A percentile compares a stretch with the other conserved stretches of the same genome.
phyloP scores from a whole-genome alignment of 2,797 vertebrate species.

The Rhinogobio ventralis region DNA sequence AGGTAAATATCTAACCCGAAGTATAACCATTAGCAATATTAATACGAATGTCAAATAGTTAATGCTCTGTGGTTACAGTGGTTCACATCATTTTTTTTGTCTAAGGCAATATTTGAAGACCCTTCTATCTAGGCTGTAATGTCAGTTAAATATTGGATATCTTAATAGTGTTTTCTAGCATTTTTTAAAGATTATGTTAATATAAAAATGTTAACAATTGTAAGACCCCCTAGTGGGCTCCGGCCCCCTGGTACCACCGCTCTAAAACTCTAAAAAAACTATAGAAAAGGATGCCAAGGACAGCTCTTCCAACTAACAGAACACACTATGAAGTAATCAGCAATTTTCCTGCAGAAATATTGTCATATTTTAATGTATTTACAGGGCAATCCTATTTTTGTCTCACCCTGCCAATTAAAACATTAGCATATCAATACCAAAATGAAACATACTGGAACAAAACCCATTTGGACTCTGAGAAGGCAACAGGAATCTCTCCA shows the following conservation, averaged over 20 bases:
- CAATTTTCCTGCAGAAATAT: constrained; percentile 28
- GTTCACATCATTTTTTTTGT: too few relatives aligned
- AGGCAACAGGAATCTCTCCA: constrained; percentile 38
- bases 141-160: not conserved
- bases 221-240: not conserved
- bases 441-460: constrained; percentile 37
- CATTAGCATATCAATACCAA: constrained; percentile 51
- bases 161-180: not conserved
- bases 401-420: constrained; percentile 34
- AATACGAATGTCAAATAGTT: not conserved
- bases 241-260: not conserved
- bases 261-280: not conserved
- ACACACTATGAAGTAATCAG: constrained; percentile 23
- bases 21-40: not conserved
- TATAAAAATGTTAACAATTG: not conserved
- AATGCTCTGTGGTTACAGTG: too few relatives aligned
- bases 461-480: constrained; percentile 25
- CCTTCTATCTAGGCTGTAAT: not conserved
- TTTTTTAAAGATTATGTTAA: not conserved
- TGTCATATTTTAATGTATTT: constrained; percentile 47
- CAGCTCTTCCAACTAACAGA: not conserved
- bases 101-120: too few relatives aligned
- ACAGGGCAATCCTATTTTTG: constrained; percentile 37
- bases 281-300: not conserved
- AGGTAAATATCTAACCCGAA: not conserved